Percentiles rank a stretch among this genome's conserved stretches.
Conservation (phyloP, 2,797 vertebrate species). For the Pseudochirops cupreus region DNA sequence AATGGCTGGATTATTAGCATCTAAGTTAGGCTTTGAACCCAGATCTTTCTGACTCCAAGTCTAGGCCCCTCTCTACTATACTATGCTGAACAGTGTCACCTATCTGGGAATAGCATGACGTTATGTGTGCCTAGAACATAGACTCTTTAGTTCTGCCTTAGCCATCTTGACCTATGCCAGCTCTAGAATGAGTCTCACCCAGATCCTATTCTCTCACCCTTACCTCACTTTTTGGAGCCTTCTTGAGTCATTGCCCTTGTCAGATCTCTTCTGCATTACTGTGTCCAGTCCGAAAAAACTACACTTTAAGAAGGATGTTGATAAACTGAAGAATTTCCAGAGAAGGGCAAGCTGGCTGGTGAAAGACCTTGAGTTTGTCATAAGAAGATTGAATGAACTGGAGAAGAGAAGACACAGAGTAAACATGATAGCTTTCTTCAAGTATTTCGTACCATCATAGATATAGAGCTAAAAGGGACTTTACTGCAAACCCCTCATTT, state of each 20-base stretch:
- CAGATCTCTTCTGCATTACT: background rate
- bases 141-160: background rate
- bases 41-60: background rate
- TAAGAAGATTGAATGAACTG: background rate
- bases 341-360: background rate
- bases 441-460: background rate
- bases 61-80: background rate
- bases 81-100: background rate
- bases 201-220: background rate
- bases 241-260: background rate
- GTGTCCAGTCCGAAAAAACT: background rate
- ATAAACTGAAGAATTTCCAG: background rate
- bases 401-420: background rate
- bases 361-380: background rate
- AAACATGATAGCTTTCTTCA: background rate
- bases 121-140: background rate
- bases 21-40: background rate
- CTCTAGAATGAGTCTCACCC: background rate
- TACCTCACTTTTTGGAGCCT: background rate
- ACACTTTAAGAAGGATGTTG: background rate
- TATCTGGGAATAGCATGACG: background rate
- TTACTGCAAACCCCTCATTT: background rate
- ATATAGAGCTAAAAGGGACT: background rate
- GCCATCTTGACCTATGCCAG: background rate
- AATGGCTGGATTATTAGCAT: background rate